Evolutionary conservation across 92 coral and sea anemone species (phyloP).

Genomic region (Porites evermanni): DNA sequence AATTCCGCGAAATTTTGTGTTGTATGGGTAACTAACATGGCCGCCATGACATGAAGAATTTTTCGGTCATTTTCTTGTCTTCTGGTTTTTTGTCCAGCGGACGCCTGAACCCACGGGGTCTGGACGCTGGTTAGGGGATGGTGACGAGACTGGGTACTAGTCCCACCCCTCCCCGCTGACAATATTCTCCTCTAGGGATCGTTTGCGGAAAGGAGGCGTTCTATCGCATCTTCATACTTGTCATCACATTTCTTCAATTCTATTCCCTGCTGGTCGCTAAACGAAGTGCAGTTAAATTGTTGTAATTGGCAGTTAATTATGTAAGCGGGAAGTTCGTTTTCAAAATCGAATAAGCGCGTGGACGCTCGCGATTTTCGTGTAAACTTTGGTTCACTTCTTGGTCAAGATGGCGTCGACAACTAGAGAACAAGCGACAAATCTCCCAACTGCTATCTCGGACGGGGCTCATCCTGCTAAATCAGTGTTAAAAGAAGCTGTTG

Average conservation of each 20-base stretch:
- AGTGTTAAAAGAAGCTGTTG: slow-evolving; percentile 93
- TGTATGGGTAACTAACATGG: too few relatives aligned
- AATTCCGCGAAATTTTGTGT: too few relatives aligned
- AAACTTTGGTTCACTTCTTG: not conserved
- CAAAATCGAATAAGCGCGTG: not conserved
- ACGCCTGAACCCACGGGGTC: too few relatives aligned
- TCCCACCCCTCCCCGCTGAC: slow-evolving; percentile 22
- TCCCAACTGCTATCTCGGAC: slow-evolving; percentile 21
- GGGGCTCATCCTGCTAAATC: slow-evolving; percentile 77
- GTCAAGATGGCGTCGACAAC: slow-evolving; percentile 36
- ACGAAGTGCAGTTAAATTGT: not conserved
- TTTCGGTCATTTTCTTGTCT: too few relatives aligned
- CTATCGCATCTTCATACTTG: slow-evolving; percentile 18
- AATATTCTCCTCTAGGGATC: not conserved
- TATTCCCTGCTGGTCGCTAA: not conserved
- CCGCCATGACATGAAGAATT: too few relatives aligned
- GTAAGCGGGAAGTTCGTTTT: slow-evolving; percentile 7
- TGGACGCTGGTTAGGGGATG: too few relatives aligned
- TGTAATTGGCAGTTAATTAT: not conserved
- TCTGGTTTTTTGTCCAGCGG: too few relatives aligned
- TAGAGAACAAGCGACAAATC: slow-evolving; percentile 8
- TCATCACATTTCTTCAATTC: slow-evolving; percentile 17
- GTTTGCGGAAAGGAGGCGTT: not conserved
- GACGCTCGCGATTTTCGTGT: not conserved
- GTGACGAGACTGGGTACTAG: slow-evolving; percentile 1